phyloP scores from a whole-genome alignment of 2,797 vertebrate species.

The Pterois miles region DNA sequence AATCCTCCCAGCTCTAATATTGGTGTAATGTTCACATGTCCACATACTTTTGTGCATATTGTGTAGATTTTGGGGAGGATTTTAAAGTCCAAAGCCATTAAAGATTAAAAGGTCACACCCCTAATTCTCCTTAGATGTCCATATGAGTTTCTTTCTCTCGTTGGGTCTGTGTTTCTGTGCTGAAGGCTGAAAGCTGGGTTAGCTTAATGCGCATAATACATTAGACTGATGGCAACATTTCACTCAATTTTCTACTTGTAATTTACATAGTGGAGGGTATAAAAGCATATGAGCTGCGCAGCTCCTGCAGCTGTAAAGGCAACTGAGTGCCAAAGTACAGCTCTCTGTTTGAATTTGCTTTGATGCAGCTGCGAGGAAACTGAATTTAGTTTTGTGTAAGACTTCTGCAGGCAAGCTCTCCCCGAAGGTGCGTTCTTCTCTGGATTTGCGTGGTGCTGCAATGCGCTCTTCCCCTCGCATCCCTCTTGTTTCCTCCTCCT shows the following conservation, averaged over 20 bases:
- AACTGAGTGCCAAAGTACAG: slow-evolving; percentile 24
- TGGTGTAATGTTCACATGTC: not conserved
- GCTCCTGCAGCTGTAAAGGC: slow-evolving; percentile 26
- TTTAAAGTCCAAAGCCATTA: not conserved
- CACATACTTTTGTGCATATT: not conserved
- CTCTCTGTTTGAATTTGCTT: slow-evolving; percentile 9
- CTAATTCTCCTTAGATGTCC: not conserved
- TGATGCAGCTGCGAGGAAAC: slow-evolving; percentile 19
- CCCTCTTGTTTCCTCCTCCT: slow-evolving; percentile 56
- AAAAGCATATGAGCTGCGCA: slow-evolving; percentile 32
- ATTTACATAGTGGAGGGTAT: slow-evolving; percentile 63
- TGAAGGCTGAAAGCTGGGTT: slow-evolving; percentile 32
- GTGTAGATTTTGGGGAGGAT: not conserved
- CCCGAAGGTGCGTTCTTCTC: slow-evolving; percentile 36
- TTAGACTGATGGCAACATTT: slow-evolving; percentile 62
- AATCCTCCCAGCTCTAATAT: too few relatives aligned
- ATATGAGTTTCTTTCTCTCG: not conserved
- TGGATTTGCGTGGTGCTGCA: slow-evolving; percentile 50
- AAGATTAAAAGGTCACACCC: not conserved
- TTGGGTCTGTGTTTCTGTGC: not conserved
- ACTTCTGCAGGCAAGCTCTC: slow-evolving; percentile 30
- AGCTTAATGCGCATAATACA: slow-evolving; percentile 60
- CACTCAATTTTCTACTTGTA: slow-evolving; percentile 48
- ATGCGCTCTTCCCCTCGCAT: slow-evolving; percentile 45
- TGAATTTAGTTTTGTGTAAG: slow-evolving; percentile 3